These are phyloP conservation scores for Notospermus geniculatus DNA, from an alignment of 1,140 invertebrate species.

Conservation along the genomic window DNA sequence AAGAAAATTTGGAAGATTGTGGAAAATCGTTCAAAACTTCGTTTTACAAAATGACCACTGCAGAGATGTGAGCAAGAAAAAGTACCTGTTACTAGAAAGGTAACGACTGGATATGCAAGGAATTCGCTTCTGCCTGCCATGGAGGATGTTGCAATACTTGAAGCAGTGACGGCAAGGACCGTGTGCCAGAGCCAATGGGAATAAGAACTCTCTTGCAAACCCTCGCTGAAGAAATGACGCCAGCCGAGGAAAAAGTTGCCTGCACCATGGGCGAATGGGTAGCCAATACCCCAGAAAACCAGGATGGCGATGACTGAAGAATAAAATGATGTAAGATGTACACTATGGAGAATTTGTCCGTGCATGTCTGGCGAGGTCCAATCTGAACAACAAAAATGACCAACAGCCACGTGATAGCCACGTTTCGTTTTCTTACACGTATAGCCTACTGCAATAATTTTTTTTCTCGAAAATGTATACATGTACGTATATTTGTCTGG, in stretches of 20 bases:
- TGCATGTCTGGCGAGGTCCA: too few relatives aligned
- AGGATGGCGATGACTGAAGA: constrained; percentile 59
- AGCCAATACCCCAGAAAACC: constrained; percentile 62
- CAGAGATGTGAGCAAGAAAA: too few relatives aligned
- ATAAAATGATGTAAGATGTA: constrained; percentile 6
- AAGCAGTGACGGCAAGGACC: constrained; percentile 48
- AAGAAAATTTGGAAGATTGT: too few relatives aligned
- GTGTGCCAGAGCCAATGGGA: constrained; percentile 46
- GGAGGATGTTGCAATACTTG: constrained; percentile 60
- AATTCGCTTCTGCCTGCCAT: constrained; percentile 64
- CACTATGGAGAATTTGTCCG: not conserved
- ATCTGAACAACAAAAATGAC: too few relatives aligned
- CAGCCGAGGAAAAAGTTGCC: constrained; percentile 46
- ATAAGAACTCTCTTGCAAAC: constrained; percentile 26
- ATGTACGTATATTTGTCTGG: too few relatives aligned
- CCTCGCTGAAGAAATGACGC: constrained; percentile 27
- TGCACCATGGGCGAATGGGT: constrained; percentile 60
- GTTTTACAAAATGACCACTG: too few relatives aligned
- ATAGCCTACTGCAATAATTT: too few relatives aligned
- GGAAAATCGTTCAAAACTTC: too few relatives aligned
- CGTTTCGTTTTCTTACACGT: too few relatives aligned
- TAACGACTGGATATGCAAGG: constrained; percentile 62
- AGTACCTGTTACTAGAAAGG: constrained; percentile 61
- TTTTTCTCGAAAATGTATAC: too few relatives aligned
- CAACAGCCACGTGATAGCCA: too few relatives aligned